phyloP scores from a whole-genome alignment of 2,113 vertebrate genomes.

The Varanus komodoensis region DNA sequence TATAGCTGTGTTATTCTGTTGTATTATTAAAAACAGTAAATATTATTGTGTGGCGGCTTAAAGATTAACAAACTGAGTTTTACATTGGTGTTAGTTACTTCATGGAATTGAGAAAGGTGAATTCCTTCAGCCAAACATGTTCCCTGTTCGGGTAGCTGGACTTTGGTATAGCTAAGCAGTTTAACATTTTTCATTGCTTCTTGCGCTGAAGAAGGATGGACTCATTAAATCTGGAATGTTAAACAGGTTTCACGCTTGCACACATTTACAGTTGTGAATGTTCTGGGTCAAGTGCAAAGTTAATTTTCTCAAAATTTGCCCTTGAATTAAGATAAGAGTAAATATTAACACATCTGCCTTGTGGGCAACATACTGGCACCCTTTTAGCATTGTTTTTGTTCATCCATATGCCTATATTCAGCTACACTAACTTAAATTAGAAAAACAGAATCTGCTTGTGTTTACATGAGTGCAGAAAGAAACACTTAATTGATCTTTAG shows the following conservation, averaged over 20 bases:
- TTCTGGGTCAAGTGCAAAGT: background rate
- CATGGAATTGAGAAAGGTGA: background rate
- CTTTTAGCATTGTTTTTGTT: background rate
- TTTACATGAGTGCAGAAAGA: background rate
- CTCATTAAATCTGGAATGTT: background rate
- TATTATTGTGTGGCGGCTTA: background rate
- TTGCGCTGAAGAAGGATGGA: background rate
- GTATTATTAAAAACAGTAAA: background rate
- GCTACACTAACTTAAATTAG: background rate
- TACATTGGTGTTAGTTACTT: background rate
- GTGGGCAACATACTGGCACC: background rate
- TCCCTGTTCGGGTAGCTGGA: background rate
- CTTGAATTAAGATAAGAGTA: background rate
- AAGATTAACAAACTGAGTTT: background rate
- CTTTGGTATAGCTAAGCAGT: background rate
- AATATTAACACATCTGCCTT: background rate
- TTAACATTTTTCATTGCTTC: background rate
- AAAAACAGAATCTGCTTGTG: background rate
- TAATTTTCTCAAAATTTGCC: background rate
- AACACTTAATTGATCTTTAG: background rate
- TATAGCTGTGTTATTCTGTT: background rate
- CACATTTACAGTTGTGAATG: background rate
- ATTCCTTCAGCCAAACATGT: too few relatives aligned
- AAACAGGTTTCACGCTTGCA: too few relatives aligned
- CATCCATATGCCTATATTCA: background rate